Percentiles rank a stretch among this genome's conserved stretches.
Evolutionary conservation across 2,888 invertebrate genomes (phyloP).

Genomic region (Apantesis nais): DNA sequence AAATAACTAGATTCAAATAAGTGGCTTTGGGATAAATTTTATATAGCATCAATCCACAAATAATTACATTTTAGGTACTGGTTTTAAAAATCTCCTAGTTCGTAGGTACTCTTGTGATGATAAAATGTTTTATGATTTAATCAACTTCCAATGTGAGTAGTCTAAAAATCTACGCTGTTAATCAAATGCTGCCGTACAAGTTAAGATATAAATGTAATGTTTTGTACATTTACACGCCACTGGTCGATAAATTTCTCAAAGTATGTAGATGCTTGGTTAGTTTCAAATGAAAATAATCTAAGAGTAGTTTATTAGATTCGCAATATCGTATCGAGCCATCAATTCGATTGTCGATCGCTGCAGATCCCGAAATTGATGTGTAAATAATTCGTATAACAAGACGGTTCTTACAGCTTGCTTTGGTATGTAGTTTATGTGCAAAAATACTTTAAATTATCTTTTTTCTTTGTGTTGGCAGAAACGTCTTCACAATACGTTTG

Average conservation of each 20-base stretch:
- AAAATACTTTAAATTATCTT: too few species aligned
- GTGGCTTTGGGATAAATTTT: too few species aligned
- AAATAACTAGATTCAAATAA: too few species aligned
- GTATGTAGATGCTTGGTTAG: slow-evolving; percentile 54
- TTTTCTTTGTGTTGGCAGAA: too few species aligned
- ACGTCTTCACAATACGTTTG: too few species aligned
- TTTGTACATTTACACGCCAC: slow-evolving; percentile 35
- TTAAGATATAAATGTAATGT: slow-evolving; percentile 20
- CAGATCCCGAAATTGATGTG: slow-evolving; percentile 64
- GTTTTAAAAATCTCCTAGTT: too few species aligned
- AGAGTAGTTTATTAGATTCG: slow-evolving; percentile 72
- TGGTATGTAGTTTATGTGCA: slow-evolving; percentile 5
- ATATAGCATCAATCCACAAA: too few species aligned
- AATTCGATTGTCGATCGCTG: slow-evolving; percentile 54
- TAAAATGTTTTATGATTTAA: too few species aligned
- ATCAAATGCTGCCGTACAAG: slow-evolving; percentile 9
- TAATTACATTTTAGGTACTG: too few species aligned
- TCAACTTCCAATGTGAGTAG: too few species aligned
- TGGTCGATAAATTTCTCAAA: slow-evolving; percentile 38
- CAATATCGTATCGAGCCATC: slow-evolving; percentile 63
- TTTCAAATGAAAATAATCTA: slow-evolving; percentile 69
- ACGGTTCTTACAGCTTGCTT: slow-evolving; percentile 23
- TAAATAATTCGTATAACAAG: slow-evolving; percentile 55
- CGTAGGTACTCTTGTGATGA: too few species aligned
- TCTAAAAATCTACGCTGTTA: slow-evolving; percentile 20